Base-by-base conservation (phyloP, 2,888 invertebrate genomes). In the Herminia tarsipennalis region DNA sequence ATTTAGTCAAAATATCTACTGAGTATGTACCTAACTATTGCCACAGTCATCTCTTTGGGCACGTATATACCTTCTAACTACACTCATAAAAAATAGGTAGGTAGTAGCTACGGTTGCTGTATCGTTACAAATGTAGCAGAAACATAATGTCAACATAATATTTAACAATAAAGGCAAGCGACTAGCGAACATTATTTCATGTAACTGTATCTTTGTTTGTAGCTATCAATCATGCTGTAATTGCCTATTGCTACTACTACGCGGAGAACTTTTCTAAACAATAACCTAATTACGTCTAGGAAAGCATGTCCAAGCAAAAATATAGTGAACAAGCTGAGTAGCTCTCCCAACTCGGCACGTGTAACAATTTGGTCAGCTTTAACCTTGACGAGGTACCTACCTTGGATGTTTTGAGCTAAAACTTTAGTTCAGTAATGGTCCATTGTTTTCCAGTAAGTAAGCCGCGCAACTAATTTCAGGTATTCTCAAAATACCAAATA, bases 121-220 rank as follows among this genome's bases (percentile, higher is more conserved):
- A n/a, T n/a, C n/a, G n/a, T n/a, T n/a, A n/a, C n/a, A n/a, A n/a
- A n/a, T n/a, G n/a, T n/a, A n/a, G n/a, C n/a, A n/a, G n/a, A n/a
- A n/a, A n/a, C n/a, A n/a, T n/a, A 20, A 20, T 22, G 39, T 56
- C 44, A 50, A 37, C 62, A 48, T 41, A 56, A 28, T 49, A 25
- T 46, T 38, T 13, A 50, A 57, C 51, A 57, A 51, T 49, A 51
- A 36, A 35, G 43, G 10, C 30, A 16, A 37, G n/a, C n/a, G n/a
- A 49, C 41, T 47, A 49, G 33, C 36, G 17, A 25, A 30, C 43
- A 30, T 64, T 49, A 40, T 52, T 38, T 27, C 42, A 42, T 58
- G 69, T 63, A 68, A 75, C 65, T 51, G n/a, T 65, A 75, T 57
- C 68, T 70, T 63, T 73, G 70, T 75, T 78, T 76, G 38, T 43